Conservation (phyloP, 2,888 invertebrate genomes). For the Eupithecia centaureata region DNA sequence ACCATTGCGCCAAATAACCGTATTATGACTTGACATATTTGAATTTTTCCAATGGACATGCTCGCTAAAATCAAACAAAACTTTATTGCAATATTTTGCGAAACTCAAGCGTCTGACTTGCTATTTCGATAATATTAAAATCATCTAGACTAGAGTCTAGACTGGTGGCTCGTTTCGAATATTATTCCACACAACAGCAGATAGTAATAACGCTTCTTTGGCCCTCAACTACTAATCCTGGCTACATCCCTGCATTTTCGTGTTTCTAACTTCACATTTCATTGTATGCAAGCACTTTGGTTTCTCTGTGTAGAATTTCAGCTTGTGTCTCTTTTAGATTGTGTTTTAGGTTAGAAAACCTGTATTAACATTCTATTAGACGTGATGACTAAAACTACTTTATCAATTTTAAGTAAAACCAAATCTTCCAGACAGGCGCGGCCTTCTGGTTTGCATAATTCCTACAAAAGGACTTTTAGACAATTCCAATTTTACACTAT, state of each 20-base stretch:
- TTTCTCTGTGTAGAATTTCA: slow-evolving; percentile 48
- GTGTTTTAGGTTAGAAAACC: slow-evolving; percentile 30
- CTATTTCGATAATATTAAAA: not conserved
- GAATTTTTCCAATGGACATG: not conserved
- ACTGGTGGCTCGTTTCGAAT: not conserved
- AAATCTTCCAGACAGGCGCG: not conserved
- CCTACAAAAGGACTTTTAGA: no score
- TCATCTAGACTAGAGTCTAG: not conserved
- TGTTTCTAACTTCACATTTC: slow-evolving; percentile 59
- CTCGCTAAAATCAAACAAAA: not conserved
- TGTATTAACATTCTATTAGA: slow-evolving; percentile 16
- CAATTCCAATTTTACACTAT: no score
- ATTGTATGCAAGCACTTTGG: slow-evolving; percentile 60
- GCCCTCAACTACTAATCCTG: slow-evolving; percentile 16
- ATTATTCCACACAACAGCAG: no score
- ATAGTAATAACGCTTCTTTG: not conserved
- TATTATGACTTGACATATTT: not conserved
- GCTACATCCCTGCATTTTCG: slow-evolving; percentile 32
- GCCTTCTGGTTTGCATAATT: no score
- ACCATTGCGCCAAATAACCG: not conserved
- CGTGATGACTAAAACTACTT: slow-evolving; percentile 10
- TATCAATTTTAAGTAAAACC: no score
- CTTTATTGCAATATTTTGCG: not conserved
- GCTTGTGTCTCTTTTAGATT: slow-evolving; percentile 43
- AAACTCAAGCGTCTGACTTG: not conserved